Conservation (phyloP, 37 sponge, comb jelly and placozoan species). For the Tethya wilhelma region DNA sequence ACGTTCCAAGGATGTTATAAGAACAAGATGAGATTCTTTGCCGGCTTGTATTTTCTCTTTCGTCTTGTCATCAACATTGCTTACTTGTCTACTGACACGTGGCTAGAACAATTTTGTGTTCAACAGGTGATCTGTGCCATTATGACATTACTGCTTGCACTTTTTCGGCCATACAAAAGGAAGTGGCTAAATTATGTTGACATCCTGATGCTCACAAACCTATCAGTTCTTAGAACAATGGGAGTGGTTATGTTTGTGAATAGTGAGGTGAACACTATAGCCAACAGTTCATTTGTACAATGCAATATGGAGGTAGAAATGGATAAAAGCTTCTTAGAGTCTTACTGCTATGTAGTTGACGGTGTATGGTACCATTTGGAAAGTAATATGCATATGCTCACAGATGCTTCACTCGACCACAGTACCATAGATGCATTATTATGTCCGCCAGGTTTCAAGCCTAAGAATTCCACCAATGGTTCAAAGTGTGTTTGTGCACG, state of each 20-base stretch:
- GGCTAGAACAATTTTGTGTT: constrained; percentile 20
- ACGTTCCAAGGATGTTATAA: constrained; percentile 61
- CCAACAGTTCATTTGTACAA: no score
- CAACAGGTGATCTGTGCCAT: constrained; percentile 9
- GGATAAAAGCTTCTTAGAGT: no score
- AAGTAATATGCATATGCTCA: no score
- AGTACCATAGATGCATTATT: not conserved
- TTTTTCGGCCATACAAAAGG: constrained; percentile 43
- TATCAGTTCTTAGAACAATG: constrained; percentile 50
- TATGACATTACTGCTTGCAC: constrained; percentile 1
- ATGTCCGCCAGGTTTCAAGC: constrained; percentile 47
- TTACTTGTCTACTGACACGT: not conserved
- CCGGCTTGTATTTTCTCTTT: constrained; percentile 56
- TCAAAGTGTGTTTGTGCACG: constrained; percentile 2
- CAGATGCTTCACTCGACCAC: not conserved
- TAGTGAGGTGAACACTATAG: no score
- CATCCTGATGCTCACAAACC: constrained; percentile 47
- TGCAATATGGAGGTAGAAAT: no score
- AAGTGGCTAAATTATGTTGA: constrained; percentile 44
- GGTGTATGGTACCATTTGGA: no score
- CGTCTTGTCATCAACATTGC: constrained; percentile 32
- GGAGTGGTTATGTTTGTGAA: no score
- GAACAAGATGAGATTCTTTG: constrained; percentile 52
- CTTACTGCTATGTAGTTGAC: no score
- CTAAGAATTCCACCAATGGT: not conserved